Conservation (phyloP, 2,797 vertebrate genomes). For the Cichlasoma orientale region DNA sequence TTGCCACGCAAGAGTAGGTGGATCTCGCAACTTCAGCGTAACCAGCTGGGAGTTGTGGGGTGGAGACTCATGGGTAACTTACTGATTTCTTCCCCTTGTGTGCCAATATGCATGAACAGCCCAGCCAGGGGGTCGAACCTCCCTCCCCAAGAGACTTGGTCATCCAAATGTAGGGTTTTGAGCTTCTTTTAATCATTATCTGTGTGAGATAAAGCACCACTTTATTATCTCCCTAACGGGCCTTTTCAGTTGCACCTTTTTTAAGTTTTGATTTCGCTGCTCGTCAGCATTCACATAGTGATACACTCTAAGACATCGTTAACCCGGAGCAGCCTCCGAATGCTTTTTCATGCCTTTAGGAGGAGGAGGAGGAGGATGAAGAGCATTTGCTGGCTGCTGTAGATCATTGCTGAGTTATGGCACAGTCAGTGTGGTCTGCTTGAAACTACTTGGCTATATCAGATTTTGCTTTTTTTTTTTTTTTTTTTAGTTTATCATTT, state of each 20-base stretch:
- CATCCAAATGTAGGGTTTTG: conserved; percentile 77
- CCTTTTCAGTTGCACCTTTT: conserved; percentile 50
- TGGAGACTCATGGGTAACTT: conserved; percentile 87
- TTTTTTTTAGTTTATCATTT: background rate
- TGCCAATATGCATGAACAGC: conserved; percentile 81
- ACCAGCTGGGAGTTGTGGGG: conserved; percentile 88
- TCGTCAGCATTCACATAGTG: conserved; percentile 48
- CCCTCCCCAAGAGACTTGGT: conserved; percentile 75
- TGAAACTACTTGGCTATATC: background rate
- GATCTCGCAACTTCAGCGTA: conserved; percentile 84
- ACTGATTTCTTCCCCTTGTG: conserved; percentile 71
- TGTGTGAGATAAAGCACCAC: conserved; percentile 55
- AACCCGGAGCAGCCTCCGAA: conserved; percentile 19
- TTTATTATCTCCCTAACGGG: conserved; percentile 65
- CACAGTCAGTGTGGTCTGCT: conserved; percentile 43
- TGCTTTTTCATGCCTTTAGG: conserved; percentile 21
- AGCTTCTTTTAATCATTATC: conserved; percentile 42
- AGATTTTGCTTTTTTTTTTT: conserved; percentile 3
- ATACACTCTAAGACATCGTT: conserved; percentile 47
- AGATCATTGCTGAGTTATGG: background rate
- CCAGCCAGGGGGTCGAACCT: conserved; percentile 62
- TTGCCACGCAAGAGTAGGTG: conserved; percentile 81
- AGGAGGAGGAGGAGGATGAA: background rate
- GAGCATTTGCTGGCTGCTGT: conserved; percentile 26
- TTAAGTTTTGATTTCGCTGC: conserved; percentile 26